These are phyloP conservation scores for Ptychodera flava DNA, from an alignment of 35 echinoderm and acorn worm species.

Conservation along the genomic window DNA sequence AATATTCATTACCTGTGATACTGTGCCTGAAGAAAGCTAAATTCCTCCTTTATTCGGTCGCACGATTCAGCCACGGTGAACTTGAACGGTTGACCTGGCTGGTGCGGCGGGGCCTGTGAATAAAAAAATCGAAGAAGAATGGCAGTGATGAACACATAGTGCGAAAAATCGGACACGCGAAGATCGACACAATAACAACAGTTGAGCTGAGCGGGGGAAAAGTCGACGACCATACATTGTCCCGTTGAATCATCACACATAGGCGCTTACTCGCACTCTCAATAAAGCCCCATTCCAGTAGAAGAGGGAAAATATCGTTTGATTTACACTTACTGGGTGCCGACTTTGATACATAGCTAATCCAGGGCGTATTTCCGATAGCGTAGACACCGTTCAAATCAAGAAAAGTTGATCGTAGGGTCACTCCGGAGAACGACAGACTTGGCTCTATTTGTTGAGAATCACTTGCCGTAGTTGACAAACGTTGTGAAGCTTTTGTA, in stretches of 20 bases:
- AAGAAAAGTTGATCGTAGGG: not conserved
- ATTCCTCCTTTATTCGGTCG: slow-evolving; percentile 98
- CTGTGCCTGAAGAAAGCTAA: slow-evolving; percentile 97
- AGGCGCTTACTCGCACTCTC: not conserved
- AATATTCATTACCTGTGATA: slow-evolving; percentile 86
- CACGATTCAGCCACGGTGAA: slow-evolving; percentile 98
- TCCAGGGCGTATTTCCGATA: not conserved
- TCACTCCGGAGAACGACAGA: not conserved
- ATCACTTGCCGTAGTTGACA: not conserved
- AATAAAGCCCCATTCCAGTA: not conserved
- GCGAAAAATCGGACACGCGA: no score
- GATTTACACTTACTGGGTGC: not conserved
- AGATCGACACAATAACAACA: not conserved
- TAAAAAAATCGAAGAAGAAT: not conserved
- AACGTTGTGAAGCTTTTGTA: not conserved
- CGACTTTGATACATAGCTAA: not conserved
- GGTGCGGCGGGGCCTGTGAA: slow-evolving; percentile 51
- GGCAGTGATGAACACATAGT: not conserved
- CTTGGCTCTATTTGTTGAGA: not conserved
- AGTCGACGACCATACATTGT: not conserved
- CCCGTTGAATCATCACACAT: not conserved
- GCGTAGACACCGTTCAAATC: not conserved
- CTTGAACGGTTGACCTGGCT: slow-evolving; percentile 95
- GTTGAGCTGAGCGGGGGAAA: not conserved
- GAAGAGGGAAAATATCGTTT: not conserved